phyloP scores from a whole-genome alignment of 2,113 vertebrate genomes.

The Lepus europaeus region DNA sequence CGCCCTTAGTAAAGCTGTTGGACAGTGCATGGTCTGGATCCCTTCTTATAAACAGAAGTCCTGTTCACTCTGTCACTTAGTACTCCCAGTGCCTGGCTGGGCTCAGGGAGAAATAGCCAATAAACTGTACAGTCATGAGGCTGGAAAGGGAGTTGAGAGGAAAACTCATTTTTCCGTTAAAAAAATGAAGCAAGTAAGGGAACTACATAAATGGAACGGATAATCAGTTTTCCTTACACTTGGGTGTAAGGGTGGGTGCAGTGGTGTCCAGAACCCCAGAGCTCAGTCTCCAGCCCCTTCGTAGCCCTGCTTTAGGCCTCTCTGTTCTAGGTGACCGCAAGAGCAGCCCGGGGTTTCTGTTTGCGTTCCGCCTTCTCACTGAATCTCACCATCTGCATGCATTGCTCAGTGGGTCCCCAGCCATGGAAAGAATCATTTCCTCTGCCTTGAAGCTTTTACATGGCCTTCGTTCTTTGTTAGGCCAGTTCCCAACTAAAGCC shows the following conservation, averaged over 20 bases:
- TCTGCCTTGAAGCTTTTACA: slow-evolving; percentile 32
- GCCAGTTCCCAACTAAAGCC: slow-evolving; percentile 18
- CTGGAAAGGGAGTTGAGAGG: background rate
- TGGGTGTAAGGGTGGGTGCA: background rate
- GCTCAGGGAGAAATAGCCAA: background rate
- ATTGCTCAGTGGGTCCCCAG: background rate
- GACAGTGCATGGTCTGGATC: no score
- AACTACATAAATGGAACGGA: background rate
- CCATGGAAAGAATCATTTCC: background rate
- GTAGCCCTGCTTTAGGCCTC: background rate
- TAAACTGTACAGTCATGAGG: background rate
- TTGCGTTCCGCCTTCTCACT: background rate
- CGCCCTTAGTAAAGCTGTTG: background rate
- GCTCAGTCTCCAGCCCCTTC: background rate
- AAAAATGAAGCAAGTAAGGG: background rate
- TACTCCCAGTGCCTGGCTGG: background rate
- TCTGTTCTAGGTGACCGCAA: background rate
- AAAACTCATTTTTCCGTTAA: background rate
- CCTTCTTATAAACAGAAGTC: background rate
- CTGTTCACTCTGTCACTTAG: background rate
- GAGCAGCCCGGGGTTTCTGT: background rate
- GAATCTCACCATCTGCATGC: background rate
- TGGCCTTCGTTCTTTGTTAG: slow-evolving; percentile 56
- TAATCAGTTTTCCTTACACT: background rate
- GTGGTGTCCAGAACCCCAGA: background rate